Percentiles rank a stretch among this genome's conserved stretches.
These are phyloP conservation scores for Ptychodera flava DNA, from an alignment of 35 echinoderm and acorn worm species.

Conservation along the genomic window DNA sequence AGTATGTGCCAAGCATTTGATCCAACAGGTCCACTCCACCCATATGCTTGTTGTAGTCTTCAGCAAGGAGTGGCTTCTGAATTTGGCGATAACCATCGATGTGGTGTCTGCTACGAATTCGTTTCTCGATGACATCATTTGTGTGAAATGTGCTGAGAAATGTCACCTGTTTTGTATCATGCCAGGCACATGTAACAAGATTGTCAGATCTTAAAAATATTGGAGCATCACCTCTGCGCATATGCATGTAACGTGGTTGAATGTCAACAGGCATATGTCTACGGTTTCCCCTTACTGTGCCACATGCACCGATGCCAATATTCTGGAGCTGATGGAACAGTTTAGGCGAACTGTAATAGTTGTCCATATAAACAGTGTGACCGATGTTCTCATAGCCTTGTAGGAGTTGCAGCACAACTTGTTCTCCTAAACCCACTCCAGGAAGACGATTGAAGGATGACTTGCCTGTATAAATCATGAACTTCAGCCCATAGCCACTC, in stretches of 20 bases:
- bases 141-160: slow-evolving; percentile 38
- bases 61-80: slow-evolving; percentile 13
- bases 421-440: not conserved
- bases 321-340: slow-evolving; percentile 22
- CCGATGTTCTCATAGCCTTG: not conserved
- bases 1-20: slow-evolving; percentile 32
- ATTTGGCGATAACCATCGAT: slow-evolving; percentile 8
- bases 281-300: slow-evolving; percentile 23
- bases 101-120: slow-evolving; percentile 3
- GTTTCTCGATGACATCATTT: slow-evolving; percentile 14
- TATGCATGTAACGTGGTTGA: not conserved
- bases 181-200: slow-evolving; percentile 14
- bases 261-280: slow-evolving; percentile 32
- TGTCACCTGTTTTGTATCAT: slow-evolving; percentile 22
- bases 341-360: slow-evolving; percentile 14
- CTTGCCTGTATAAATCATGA: slow-evolving; percentile 14
- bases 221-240: slow-evolving; percentile 5
- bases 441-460: not conserved
- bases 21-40: slow-evolving; percentile 66
- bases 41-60: slow-evolving; percentile 34
- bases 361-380: slow-evolving; percentile 37
- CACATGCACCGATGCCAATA: slow-evolving; percentile 35
- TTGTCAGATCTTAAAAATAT: slow-evolving; percentile 8
- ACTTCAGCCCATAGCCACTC: slow-evolving; percentile 24
- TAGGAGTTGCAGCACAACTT: not conserved